phyloP scores from a whole-genome alignment of 2,113 vertebrate genomes.

The Thunnus thynnus region DNA sequence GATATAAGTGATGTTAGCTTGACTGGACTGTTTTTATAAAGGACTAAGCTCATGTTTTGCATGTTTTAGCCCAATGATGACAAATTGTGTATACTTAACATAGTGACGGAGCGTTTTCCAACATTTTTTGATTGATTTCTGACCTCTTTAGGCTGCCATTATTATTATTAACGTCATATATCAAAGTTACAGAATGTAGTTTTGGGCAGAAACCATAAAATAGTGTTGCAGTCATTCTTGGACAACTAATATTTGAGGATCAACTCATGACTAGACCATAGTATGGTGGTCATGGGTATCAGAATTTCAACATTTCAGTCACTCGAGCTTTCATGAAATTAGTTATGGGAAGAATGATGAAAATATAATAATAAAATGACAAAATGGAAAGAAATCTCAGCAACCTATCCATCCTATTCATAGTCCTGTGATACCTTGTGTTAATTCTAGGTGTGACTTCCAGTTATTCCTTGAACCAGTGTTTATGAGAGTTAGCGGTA shows the following conservation, averaged over 20 bases:
- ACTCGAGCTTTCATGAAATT: neutral
- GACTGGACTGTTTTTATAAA: neutral
- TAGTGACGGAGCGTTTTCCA: neutral
- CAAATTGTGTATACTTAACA: neutral
- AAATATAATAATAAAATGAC: too few relatives aligned
- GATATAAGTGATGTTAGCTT: neutral
- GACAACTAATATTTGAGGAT: neutral
- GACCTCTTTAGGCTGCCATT: neutral
- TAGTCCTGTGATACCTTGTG: too few relatives aligned
- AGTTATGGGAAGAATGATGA: too few relatives aligned
- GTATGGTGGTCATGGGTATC: neutral
- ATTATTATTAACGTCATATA: neutral
- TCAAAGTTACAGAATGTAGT: neutral
- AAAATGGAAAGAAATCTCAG: too few relatives aligned
- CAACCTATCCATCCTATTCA: too few relatives aligned
- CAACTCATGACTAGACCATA: neutral
- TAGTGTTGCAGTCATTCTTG: neutral
- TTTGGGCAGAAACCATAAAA: conserved; percentile 1
- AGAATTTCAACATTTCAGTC: neutral
- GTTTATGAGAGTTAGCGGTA: too few relatives aligned
- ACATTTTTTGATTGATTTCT: neutral
- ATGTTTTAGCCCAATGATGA: neutral
- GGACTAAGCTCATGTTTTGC: neutral
- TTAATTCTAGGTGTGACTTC: too few relatives aligned
- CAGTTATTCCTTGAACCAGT: too few relatives aligned